Base-by-base conservation (phyloP, 2,888 invertebrate genomes). In the Xanthia togata region DNA sequence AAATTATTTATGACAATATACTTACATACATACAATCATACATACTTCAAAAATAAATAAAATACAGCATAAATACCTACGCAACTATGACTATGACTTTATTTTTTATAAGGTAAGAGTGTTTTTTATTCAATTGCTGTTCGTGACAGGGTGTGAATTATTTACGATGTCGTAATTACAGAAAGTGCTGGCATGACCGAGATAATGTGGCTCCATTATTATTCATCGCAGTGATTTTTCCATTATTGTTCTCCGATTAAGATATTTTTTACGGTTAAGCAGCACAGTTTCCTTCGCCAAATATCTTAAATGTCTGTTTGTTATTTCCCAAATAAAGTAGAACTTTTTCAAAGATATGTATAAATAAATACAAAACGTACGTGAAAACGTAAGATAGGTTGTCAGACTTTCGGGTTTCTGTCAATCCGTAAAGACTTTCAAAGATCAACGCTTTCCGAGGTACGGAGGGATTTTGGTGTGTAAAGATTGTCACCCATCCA, bases 121-220 rank as follows among this genome's bases (percentile, higher is more conserved):
- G 53, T 9, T 63, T 68, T 64, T 70, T 73, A n/a, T 44, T 26
- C 12, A 17, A 11, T 17, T 17, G 35, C 55, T n/a, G 20, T 53
- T 57, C 5, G 35, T 11, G 68, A 35, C 55, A 35, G 9, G 63
- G 41, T 26, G 41, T 80, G 73, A 78, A 73, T 64, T 72, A 73
- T 78, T 80, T 35, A 73, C 38, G 63, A 73, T 26, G 5, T 73
- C 59, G 73, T 72, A 64, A 64, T 64, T 44, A 78, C 35, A 41
- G 6, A 2, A 59, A 64, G 50, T 73, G 81, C 41, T 53, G 5
- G 47, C 4, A 50, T 41, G 23, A n/a, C 20, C 73, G 31, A 17
- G 9, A 50, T 72, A 50, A 78, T 63, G 38, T 41, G 38, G 5
- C 23, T 41, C 47, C 63, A 64, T 73, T 73, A 59, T 73, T 64